phyloP scores from a whole-genome alignment of 2,797 vertebrate genomes.

The Lagorchestes hirsutus region DNA sequence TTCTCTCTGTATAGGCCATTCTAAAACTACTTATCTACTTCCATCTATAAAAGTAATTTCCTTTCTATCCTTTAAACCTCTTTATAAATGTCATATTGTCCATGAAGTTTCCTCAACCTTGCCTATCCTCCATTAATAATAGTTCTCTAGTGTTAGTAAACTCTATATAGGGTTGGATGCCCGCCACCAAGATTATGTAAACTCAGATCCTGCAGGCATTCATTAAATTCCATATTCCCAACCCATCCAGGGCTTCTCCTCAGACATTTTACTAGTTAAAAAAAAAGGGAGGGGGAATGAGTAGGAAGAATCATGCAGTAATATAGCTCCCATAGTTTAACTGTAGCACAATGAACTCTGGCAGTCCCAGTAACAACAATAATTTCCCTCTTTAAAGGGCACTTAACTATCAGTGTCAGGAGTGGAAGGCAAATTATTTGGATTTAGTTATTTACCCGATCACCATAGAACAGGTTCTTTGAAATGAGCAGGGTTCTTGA shows the following conservation, averaged over 20 bases:
- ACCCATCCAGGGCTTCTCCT: neutral
- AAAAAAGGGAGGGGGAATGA: neutral
- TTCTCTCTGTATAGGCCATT: neutral
- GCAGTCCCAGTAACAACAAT: neutral
- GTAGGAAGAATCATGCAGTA: neutral
- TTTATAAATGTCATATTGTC: neutral
- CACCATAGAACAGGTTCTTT: neutral
- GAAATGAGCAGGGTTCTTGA: neutral
- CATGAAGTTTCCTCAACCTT: neutral
- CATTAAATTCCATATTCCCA: neutral
- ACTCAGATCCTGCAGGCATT: neutral
- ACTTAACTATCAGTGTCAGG: neutral
- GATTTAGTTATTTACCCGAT: neutral
- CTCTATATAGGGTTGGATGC: neutral
- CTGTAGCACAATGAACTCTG: neutral
- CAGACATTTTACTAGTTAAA: neutral
- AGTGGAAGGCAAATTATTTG: neutral
- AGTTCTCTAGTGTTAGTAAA: neutral
- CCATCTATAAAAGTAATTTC: neutral
- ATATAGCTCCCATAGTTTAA: neutral
- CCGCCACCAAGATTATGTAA: neutral
- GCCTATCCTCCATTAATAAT: neutral
- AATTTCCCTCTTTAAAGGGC: neutral
- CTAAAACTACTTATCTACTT: neutral
- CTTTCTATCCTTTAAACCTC: neutral